Evolutionary conservation across 2,888 invertebrate genomes (phyloP).

Genomic region (Drosophila buzzatii): DNA sequence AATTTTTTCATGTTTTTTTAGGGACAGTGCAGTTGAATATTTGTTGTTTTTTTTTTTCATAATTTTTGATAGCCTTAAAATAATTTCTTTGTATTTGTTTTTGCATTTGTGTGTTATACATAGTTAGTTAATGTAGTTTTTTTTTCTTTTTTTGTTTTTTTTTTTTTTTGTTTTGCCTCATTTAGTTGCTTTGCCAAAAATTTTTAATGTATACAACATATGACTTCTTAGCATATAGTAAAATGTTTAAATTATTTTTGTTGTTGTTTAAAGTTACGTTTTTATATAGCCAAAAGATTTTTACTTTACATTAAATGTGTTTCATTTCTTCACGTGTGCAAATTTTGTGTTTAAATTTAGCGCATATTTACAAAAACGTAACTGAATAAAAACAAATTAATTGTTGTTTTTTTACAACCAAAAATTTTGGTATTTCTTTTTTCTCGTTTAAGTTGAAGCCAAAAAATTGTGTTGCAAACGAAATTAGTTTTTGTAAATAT

Average conservation of each 20-base stretch:
- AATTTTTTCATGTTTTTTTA: slow-evolving; percentile 4
- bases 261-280: slow-evolving; percentile 1
- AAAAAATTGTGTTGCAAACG: slow-evolving; percentile 29
- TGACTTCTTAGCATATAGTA: slow-evolving; percentile 54
- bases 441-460: slow-evolving; percentile 16
- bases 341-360: slow-evolving; percentile 72
- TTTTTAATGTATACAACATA: slow-evolving; percentile 72
- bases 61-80: slow-evolving; percentile 73
- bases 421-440: slow-evolving; percentile 21
- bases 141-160: slow-evolving; percentile 15
- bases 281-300: slow-evolving; percentile 68
- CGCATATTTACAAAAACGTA: slow-evolving; percentile 85
- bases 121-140: slow-evolving; percentile 46
- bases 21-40: slow-evolving; percentile 48
- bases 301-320: slow-evolving; percentile 65
- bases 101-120: slow-evolving; percentile 52
- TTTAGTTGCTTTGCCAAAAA: slow-evolving; percentile 77
- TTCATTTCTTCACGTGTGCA: slow-evolving; percentile 21
- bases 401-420: slow-evolving; percentile 26
- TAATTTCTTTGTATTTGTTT: slow-evolving; percentile 77
- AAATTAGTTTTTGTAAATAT: slow-evolving; percentile 56
- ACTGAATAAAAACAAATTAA: slow-evolving; percentile 64
- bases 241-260: slow-evolving; percentile 28
- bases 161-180: slow-evolving; percentile 57
- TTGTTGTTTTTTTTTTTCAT: slow-evolving; percentile 22